These are phyloP conservation scores for Micropterix aruncella DNA, from an alignment of 2,888 invertebrate genomes.

Conservation along the genomic window DNA sequence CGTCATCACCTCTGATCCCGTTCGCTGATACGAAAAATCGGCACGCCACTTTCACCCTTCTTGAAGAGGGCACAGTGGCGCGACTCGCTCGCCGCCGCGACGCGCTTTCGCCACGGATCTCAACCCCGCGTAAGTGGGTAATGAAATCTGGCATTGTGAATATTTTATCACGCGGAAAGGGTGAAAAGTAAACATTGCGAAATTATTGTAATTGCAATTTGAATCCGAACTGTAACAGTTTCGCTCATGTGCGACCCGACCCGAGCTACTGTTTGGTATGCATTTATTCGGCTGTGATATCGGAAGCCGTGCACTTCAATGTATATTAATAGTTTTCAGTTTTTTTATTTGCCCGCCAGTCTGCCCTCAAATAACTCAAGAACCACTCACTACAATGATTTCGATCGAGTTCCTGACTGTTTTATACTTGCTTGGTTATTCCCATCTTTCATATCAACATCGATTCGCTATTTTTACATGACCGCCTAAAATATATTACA, in stretches of 20 bases:
- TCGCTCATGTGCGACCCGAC: neutral
- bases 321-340: too few relatives aligned
- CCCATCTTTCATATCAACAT: too few relatives aligned
- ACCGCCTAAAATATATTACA: too few relatives aligned
- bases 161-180: constrained; percentile 40
- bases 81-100: neutral
- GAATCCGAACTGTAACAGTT: constrained; percentile 22
- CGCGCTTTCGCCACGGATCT: neutral
- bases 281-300: neutral
- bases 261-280: neutral
- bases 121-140: constrained; percentile 12
- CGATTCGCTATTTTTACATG: too few relatives aligned
- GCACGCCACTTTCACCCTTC: neutral
- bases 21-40: too few relatives aligned
- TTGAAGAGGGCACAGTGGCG: neutral
- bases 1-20: constrained; percentile 11
- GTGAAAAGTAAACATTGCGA: constrained; percentile 44
- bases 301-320: too few relatives aligned
- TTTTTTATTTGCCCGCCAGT: too few relatives aligned
- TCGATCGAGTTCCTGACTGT: too few relatives aligned
- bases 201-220: constrained; percentile 39
- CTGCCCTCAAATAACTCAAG: too few relatives aligned
- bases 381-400: too few relatives aligned
- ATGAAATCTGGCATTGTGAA: constrained; percentile 23
- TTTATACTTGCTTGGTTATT: too few relatives aligned